Percentiles rank a stretch among this genome's conserved stretches.
Conservation (phyloP, 2,888 invertebrate genomes). For the Prosapia bicincta region DNA sequence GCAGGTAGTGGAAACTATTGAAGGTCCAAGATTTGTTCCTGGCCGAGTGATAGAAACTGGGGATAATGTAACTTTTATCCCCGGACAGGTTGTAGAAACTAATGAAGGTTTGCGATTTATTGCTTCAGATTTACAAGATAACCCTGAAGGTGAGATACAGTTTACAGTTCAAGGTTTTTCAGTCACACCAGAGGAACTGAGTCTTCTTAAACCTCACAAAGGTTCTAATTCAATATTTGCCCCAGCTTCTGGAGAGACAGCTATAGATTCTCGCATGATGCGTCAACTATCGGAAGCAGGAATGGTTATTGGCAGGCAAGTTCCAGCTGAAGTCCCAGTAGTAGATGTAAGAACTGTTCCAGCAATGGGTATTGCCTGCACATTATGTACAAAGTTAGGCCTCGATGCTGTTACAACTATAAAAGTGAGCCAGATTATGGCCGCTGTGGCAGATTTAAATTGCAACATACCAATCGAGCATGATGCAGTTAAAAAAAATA, state of each 20-base stretch:
- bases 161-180: slow-evolving; percentile 69
- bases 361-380: slow-evolving; percentile 41
- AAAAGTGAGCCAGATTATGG: slow-evolving; percentile 49
- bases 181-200: slow-evolving; percentile 51
- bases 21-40: slow-evolving; percentile 61
- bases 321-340: slow-evolving; percentile 57
- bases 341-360: slow-evolving; percentile 54
- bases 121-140: slow-evolving; percentile 63
- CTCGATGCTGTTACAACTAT: slow-evolving; percentile 45
- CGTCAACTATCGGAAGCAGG: slow-evolving; percentile 65
- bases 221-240: slow-evolving; percentile 45
- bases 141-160: slow-evolving; percentile 61
- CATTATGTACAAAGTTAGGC: slow-evolving; percentile 42
- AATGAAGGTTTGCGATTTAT: slow-evolving; percentile 58
- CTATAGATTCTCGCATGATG: slow-evolving; percentile 62
- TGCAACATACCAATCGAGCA: slow-evolving; percentile 14
- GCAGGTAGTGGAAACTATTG: slow-evolving; percentile 68
- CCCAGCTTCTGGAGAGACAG: slow-evolving; percentile 56
- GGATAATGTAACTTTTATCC: slow-evolving; percentile 49
- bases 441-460: slow-evolving; percentile 39
- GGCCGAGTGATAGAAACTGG: slow-evolving; percentile 51
- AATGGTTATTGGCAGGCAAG: slow-evolving; percentile 63
- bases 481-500: slow-evolving; percentile 11
- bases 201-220: slow-evolving; percentile 46
- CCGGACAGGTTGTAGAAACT: slow-evolving; percentile 52